Evolutionary conservation across 2,797 vertebrate species (phyloP), one percentile per base, ranked within the genome.

Genomic region (Lepus oiostolus): DNA sequence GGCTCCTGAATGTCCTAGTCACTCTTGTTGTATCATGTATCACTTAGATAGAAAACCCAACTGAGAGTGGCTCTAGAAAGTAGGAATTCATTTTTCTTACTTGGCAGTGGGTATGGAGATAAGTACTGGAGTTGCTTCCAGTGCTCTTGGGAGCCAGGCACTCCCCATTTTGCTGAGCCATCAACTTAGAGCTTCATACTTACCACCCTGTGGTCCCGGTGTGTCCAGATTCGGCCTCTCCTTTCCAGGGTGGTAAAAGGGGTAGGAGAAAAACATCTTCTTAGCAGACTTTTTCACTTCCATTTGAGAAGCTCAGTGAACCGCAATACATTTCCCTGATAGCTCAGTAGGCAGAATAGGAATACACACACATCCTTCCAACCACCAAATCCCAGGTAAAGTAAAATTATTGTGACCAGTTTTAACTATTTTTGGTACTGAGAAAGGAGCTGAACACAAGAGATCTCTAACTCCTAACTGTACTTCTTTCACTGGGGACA

Each of bases 191-290:
- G 24, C 13, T 7, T 67, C 38, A 0, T 9, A 21, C 11, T 26
- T 75, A 32, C 0, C 26, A n/a, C 8, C 30, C 50, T 1, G 0
- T 7, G 16, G 35, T 21, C 52, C 21, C 26, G 60, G 62, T 0
- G 16, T 22, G 58, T 90, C 26, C 13, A 30, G 32, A 47, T 13
- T 54, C n/a, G 7, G 28, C 50, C 19, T 94, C 38, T 30, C 12
- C 22, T 10, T 54, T 24, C 22, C 7, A 75, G 19, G 2, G 22
- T 86, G 35, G 22, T 22, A 67, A 42, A 71, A 89, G 2, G 32
- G 2, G 2, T 13, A 84, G 30, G 5, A 58, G 19, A 17, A 68
- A 92, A 32, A 35, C 10, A 0, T 4, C 32, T 85, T 93, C 50
- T 85, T n/a, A 8, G 30, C 32, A 16, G 12, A 91, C 38, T 47